Evolutionary conservation across 1,140 invertebrate genomes (phyloP).

Genomic region (Papilio xuthus): DNA sequence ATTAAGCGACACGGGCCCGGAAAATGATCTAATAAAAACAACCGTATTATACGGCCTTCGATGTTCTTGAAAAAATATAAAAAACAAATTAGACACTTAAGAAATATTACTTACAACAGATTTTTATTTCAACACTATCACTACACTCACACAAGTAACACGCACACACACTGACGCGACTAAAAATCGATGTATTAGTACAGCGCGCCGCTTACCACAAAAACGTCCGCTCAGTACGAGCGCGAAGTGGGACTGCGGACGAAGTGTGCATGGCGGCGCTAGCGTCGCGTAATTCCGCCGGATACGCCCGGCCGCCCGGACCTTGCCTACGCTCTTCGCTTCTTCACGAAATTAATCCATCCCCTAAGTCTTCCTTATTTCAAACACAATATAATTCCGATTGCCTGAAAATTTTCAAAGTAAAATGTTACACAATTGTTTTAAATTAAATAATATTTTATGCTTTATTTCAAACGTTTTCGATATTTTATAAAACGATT

Average conservation of each 20-base stretch:
- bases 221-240: conserved; percentile 1
- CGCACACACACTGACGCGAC: not conserved
- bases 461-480: not conserved
- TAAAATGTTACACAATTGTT: conserved; percentile 1
- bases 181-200: conserved; percentile 30
- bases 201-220: not conserved
- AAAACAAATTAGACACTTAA: not conserved
- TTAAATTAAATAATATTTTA: not conserved
- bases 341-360: conserved; percentile 25
- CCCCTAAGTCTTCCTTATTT: conserved; percentile 24
- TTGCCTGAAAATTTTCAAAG: conserved; percentile 9
- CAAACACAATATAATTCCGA: conserved; percentile 18
- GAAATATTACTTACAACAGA: conserved; percentile 28
- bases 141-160: conserved; percentile 27
- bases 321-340: not conserved
- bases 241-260: conserved; percentile 18
- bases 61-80: not conserved
- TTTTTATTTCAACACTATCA: conserved; percentile 10
- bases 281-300: conserved; percentile 16
- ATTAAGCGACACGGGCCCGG: conserved; percentile 27
- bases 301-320: conserved; percentile 26
- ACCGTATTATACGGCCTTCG: not conserved
- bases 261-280: conserved; percentile 13
- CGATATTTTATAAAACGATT: too few relatives aligned
- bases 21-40: conserved; percentile 16